Evolutionary conservation across 2,797 vertebrate species (phyloP), one percentile per base, ranked within the genome.

Genomic region (Rhinophrynus dorsalis): DNA sequence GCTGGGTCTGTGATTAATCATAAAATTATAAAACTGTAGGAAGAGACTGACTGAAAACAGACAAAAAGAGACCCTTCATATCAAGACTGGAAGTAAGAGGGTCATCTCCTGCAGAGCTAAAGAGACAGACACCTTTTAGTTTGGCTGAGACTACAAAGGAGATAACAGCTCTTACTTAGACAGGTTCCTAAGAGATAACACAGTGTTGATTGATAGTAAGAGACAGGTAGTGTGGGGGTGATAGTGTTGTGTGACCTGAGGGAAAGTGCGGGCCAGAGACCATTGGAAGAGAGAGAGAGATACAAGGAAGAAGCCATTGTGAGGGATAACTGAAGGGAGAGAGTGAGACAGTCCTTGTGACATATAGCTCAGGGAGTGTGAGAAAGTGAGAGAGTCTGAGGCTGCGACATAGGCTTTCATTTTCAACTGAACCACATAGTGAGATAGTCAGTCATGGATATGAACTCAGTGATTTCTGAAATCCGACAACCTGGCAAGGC

Each of bases 381-480:
- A 24, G 29, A 1, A 37, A 11, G 20, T 18, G 29, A 26, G 45
- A 24, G 47, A 29, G 15, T 23, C 5, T 11, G 59, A 74, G 65
- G 55, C 23, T 57, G 66, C 69, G 69, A 64, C 1, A 0, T 18
- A 13, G 24, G 5, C 37, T 17, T 32, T 17, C 5, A 29, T 13
- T 75, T 54, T 51, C 5, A 1, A 13, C 33, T 33, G 21, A 48
- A 18, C 29, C 1, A 1, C 44, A 2, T 10, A 62, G 3, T 4
- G 26, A 26, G 23, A 45, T 9, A n/a, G n/a, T 75, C 79, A 77
- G 76, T 77, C 63, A 82, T 85, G 78, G 87, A 82, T 74, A 91
- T 92, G 86, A 93, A 90, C 79, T 24, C 91, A 32, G 77, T 92
- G 73, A 82, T 89, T 2, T 76, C 90, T 58, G 93, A 95, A 78